Evolutionary conservation across 2,888 invertebrate genomes (phyloP), one percentile per base, ranked within the genome.

Genomic region (Cetonia aurata): DNA sequence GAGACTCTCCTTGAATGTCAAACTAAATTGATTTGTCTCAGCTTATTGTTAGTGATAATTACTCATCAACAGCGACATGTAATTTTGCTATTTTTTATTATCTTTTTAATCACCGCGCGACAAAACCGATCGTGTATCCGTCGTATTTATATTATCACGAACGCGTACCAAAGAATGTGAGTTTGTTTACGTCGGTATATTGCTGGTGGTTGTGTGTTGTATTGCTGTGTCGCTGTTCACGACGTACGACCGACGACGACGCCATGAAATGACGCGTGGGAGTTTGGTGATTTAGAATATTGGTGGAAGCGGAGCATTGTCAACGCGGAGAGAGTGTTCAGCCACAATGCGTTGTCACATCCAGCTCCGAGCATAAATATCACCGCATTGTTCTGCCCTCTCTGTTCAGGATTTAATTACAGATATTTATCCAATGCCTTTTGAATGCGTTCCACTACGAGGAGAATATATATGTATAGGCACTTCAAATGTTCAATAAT

Each of bases 341-440:
- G 77, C 77, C 75, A 79, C 79, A 80, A 80, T 80, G 76, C 79
- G 78, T 80, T 80, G 80, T 80, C 80, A 80, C 79, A 79, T 76
- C 75, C 80, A 80, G 80, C 73, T 75, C 75, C 72, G 69, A 69
- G 76, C 79, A 79, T 80, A 80, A 80, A 80, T 80, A 80, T 78
- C 78, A n/a, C 77, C 74, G 72, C 77, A 80, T 80, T 80, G 79
- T 80, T 72, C 75, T 67, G 57, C 53, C 70, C 67, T 72, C 67
- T 72, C 76, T 74, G 74, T 72, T 72, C 72, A 59, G 77, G 75
- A 77, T 79, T 80, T 79, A 80, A 80, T 80, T 80, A 79, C 77
- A 78, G 75, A 78, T 77, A 78, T 79, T 78, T 72, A 77, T 44
- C 56, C 25, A 56, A 56, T 46, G 67, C 56, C 46, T 67, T 56